Conservation (phyloP, 1,140 invertebrate species). For the Hylaeus volcanicus region DNA sequence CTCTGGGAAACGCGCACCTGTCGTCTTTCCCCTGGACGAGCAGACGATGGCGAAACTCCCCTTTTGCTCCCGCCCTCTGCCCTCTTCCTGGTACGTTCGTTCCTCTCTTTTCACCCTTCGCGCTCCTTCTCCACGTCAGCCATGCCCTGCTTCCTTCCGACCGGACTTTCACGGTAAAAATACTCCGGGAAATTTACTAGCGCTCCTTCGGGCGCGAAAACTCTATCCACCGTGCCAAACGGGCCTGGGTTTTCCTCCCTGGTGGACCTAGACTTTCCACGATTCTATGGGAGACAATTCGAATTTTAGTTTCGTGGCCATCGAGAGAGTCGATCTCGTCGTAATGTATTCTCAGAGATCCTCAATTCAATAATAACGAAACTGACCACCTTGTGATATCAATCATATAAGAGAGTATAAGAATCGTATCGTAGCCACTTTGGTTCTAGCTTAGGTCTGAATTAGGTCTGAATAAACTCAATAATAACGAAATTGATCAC, state of each 20-base stretch:
- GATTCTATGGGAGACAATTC: too few relatives aligned
- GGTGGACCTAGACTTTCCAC: too few relatives aligned
- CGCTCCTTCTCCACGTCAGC: constrained; percentile 24
- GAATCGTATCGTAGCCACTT: too few relatives aligned
- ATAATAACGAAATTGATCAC: too few relatives aligned
- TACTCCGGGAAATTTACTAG: constrained; percentile 9
- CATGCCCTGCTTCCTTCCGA: background rate
- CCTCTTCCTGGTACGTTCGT: constrained; percentile 29
- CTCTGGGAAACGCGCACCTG: constrained; percentile 78
- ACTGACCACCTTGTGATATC: too few relatives aligned
- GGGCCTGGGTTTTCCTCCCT: background rate
- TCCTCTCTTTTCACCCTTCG: constrained; percentile 46
- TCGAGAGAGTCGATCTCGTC: too few relatives aligned
- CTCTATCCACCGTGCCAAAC: background rate
- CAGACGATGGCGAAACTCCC: constrained; percentile 69
- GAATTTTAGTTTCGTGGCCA: too few relatives aligned
- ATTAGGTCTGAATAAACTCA: too few relatives aligned
- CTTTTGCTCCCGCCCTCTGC: constrained; percentile 11
- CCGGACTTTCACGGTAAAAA: constrained; percentile 22
- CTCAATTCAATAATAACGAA: too few relatives aligned
- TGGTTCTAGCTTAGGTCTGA: too few relatives aligned
- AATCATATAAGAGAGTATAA: too few relatives aligned
- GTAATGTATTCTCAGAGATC: too few relatives aligned
- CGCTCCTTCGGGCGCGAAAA: background rate
- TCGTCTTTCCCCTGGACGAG: constrained; percentile 72